phyloP scores from a whole-genome alignment of 2,797 vertebrate species.

The Amblyopsis hoosieri region DNA sequence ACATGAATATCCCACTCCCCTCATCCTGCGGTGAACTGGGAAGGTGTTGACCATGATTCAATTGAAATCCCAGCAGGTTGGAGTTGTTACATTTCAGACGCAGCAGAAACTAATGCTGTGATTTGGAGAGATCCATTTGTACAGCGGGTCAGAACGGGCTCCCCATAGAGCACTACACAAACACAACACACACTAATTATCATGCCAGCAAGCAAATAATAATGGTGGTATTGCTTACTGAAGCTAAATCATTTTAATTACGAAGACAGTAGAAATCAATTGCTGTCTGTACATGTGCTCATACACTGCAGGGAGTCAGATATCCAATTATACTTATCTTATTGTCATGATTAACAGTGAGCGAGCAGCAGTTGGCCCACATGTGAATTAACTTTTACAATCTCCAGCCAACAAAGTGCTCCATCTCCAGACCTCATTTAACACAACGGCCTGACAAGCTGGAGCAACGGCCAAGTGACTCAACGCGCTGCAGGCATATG shows the following conservation, averaged over 20 bases:
- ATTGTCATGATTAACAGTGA: conserved; percentile 53
- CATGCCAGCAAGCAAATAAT: conserved; percentile 35
- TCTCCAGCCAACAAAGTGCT: background rate
- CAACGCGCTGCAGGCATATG: conserved; percentile 28
- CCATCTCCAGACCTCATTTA: conserved; percentile 24
- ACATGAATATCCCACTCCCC: background rate
- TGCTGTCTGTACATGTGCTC: conserved; percentile 55
- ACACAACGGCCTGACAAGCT: conserved; percentile 19
- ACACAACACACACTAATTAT: conserved; percentile 48
- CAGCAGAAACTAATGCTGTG: conserved; percentile 47
- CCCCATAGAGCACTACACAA: background rate
- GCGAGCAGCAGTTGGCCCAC: conserved; percentile 41
- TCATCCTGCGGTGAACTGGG: conserved; percentile 17
- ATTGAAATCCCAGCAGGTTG: conserved; percentile 64
- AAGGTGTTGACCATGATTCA: conserved; percentile 50
- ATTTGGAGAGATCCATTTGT: conserved; percentile 40
- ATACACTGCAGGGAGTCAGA: conserved; percentile 50
- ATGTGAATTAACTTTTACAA: conserved; percentile 12
- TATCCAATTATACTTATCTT: conserved; percentile 65
- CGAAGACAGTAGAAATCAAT: conserved; percentile 64
- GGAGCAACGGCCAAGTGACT: conserved; percentile 25
- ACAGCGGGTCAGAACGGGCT: conserved; percentile 30
- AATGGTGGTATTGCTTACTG: conserved; percentile 41
- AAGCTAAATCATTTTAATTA: conserved; percentile 67
- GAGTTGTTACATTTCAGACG: conserved; percentile 49